phyloP scores from a whole-genome alignment of 2,888 invertebrate genomes.

The Biston stratarius region DNA sequence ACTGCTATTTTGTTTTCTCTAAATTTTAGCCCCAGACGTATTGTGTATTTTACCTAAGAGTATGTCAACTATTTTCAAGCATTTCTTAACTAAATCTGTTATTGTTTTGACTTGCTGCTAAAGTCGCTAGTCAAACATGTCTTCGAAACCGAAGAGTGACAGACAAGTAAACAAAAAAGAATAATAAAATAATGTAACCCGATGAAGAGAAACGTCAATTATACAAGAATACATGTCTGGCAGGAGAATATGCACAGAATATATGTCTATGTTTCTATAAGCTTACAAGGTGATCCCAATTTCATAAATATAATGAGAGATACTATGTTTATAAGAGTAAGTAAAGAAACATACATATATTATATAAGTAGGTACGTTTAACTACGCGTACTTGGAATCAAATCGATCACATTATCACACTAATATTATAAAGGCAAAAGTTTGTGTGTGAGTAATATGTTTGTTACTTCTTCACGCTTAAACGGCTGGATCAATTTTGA shows the following conservation, averaged over 20 bases:
- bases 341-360: not conserved
- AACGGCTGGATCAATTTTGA: too few species aligned
- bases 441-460: too few species aligned
- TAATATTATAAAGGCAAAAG: too few species aligned
- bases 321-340: not conserved
- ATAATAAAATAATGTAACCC: not conserved
- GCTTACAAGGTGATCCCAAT: not conserved
- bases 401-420: not conserved
- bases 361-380: not conserved
- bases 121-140: constrained; percentile 7
- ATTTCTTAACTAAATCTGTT: not conserved
- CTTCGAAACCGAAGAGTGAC: not conserved
- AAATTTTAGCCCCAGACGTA: too few species aligned
- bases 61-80: too few species aligned
- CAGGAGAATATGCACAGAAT: not conserved
- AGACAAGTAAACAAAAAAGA: constrained; percentile 1
- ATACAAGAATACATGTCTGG: not conserved
- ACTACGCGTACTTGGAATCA: not conserved
- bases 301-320: not conserved
- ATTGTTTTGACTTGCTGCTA: constrained; percentile 7
- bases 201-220: constrained; percentile 3
- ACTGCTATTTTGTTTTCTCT: too few species aligned
- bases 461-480: too few species aligned
- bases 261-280: not conserved
- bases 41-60: too few species aligned